Evolutionary conservation across 2,797 vertebrate species (phyloP).

Genomic region (Kryptopterus vitreolus): DNA sequence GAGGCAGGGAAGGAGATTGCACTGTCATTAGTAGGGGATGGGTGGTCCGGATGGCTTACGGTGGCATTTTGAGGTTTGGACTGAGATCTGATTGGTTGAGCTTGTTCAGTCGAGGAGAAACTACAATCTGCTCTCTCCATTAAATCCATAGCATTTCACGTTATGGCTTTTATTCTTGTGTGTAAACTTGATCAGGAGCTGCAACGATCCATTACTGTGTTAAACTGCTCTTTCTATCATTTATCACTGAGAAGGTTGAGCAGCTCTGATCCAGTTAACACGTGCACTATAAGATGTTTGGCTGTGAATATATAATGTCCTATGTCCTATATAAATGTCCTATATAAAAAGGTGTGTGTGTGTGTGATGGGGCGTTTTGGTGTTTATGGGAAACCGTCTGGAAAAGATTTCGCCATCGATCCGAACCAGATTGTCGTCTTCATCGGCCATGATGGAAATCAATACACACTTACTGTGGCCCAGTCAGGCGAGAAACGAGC

Average conservation of each 20-base stretch:
- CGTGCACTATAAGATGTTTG: neutral
- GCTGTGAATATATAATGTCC: neutral
- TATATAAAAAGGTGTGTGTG: too few species aligned
- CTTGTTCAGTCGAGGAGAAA: neutral
- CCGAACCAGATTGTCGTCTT: neutral
- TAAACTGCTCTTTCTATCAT: neutral
- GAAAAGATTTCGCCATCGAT: neutral
- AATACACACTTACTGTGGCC: neutral
- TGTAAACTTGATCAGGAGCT: neutral
- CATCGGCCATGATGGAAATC: neutral
- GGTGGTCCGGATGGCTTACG: neutral
- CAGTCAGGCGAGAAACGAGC: neutral
- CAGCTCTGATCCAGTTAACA: neutral
- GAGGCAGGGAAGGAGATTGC: too few species aligned
- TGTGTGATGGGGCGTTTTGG: too few species aligned
- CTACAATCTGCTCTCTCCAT: neutral
- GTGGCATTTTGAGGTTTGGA: neutral
- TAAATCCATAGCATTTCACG: neutral
- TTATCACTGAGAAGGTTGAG: neutral
- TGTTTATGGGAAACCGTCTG: neutral
- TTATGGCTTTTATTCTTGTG: neutral
- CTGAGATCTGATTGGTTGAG: neutral
- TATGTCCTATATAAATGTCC: too few species aligned
- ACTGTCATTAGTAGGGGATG: too few species aligned
- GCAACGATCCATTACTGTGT: neutral